A percentile compares a stretch with the other conserved stretches of the same genome.
Evolutionary conservation across 2,113 vertebrate genomes (phyloP).

Genomic region (Anhinga rufa): DNA sequence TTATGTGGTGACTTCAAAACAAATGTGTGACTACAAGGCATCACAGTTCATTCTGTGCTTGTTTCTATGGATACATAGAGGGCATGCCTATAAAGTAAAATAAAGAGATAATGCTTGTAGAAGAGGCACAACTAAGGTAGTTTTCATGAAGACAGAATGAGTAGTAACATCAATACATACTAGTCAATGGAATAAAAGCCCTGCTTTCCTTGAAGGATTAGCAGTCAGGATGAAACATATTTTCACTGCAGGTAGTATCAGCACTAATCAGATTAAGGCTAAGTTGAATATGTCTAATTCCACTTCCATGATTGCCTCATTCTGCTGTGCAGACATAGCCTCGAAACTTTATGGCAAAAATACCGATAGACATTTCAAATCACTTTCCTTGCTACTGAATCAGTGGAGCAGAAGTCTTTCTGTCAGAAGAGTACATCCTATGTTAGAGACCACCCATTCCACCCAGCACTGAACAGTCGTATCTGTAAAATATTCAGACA

Average conservation of each 20-base stretch:
- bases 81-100: neutral
- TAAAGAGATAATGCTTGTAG: neutral
- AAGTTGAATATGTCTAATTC: neutral
- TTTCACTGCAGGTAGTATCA: neutral
- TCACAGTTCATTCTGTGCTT: neutral
- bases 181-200: neutral
- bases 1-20: neutral
- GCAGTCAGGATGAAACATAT: neutral
- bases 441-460: neutral
- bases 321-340: neutral
- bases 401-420: neutral
- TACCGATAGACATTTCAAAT: neutral
- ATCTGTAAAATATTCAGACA: neutral
- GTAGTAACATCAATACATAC: neutral
- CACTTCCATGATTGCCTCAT: neutral
- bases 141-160: neutral
- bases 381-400: neutral
- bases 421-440: neutral
- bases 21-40: neutral
- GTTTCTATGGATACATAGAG: neutral
- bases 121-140: neutral
- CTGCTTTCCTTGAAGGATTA: neutral
- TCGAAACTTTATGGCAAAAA: neutral
- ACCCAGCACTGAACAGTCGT: fast-evolving
- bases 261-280: neutral